Evolutionary conservation across 1,140 invertebrate genomes (phyloP), one percentile per base, ranked within the genome.

Genomic region (Caenorhabditis inopinata): DNA sequence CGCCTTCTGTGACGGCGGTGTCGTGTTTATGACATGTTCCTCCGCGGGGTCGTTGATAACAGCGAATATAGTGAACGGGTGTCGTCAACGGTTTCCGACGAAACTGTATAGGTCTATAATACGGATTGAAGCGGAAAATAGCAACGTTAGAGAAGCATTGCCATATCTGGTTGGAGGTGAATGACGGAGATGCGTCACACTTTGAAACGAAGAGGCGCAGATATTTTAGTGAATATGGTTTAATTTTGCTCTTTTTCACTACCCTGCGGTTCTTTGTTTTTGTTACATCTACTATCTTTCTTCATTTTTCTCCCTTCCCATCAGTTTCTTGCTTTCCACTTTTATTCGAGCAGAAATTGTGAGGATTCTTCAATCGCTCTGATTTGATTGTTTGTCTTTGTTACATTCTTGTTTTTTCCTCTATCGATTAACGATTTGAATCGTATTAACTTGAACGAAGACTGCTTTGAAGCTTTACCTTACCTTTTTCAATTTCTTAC

Each of bases 21-120:
- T 68, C 58, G 58, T 68, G 58, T 68, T 68, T 68, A 68, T 68
- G 58, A 68, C 58, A 68, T 68, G 58, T 68, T 68, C 58, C 32
- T 68, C 58, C 58, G 18, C 32, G 58, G 58, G 58, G 58, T 68
- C 58, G 58, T 68, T 68, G 58, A 68, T 68, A 68, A 68, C 58
- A 18, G 25, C 58, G 32, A 25, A 21, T n/a, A 42, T n/a, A 51
- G 32, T n/a, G 58, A 68, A 38, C 32, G 58, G 58, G 32, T 18
- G 58, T 68, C 58, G 58, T 68, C 58, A 68, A n/a, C 58, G 32
- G 35, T 68, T 42, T 68, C 58, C 58, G 32, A 32, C 27, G 32
- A 38, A 68, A 68, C 58, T 68, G 38, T 68, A 68, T 42, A 68
- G 58, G 58, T 68, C 29, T 68, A 68, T 68, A 68, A 68, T 32